Base-by-base conservation (phyloP, 1,140 invertebrate genomes). In the Drosophila carrolli region DNA sequence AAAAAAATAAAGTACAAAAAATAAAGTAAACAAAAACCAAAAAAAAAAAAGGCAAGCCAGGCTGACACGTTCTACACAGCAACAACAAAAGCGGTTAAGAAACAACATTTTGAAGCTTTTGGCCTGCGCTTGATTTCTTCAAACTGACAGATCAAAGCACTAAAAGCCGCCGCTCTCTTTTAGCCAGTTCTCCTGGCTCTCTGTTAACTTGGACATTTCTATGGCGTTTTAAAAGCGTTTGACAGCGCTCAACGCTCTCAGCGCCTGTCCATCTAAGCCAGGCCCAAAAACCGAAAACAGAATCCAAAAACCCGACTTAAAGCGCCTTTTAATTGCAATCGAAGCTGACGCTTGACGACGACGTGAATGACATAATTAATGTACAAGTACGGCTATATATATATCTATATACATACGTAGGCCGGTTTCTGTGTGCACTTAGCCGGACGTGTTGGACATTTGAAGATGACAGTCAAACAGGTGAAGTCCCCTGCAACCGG, bases 291-390 rank as follows among this genome's bases (percentile, higher is more conserved):
- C 27, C 27, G n/a, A 32, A 50, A 19, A 2, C 37, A 4, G 10
- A 37, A 38, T 11, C 27, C 50, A 53, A 37, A 56, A 55, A 43
- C 27, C 58, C 47, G 57, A 48, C 63, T 59, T 71, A 86, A 88
- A 90, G 85, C 85, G 85, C 86, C 86, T 90, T 89, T 90, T 90
- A 90, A 90, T 90, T 90, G 86, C 86, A 90, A 76, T 75, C 66
- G 73, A 75, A 66, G 72, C 54, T 75, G 68, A 80, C 58, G 65
- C 46, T 65, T 65, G 62, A 71, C 58, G 76, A 68, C 74, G 75
- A 89, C 89, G 84, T 91, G 89, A 90, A 90, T 91, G 89, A 91
- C 89, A 91, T 91, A 91, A 91, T 91, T 91, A 91, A 91, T 91
- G 67, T 70, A 46, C 29, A 32, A 32, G 29, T 46, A 11, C 11